These are phyloP conservation scores for Wasmannia auropunctata DNA, from an alignment of 1,140 invertebrate species.

Conservation along the genomic window DNA sequence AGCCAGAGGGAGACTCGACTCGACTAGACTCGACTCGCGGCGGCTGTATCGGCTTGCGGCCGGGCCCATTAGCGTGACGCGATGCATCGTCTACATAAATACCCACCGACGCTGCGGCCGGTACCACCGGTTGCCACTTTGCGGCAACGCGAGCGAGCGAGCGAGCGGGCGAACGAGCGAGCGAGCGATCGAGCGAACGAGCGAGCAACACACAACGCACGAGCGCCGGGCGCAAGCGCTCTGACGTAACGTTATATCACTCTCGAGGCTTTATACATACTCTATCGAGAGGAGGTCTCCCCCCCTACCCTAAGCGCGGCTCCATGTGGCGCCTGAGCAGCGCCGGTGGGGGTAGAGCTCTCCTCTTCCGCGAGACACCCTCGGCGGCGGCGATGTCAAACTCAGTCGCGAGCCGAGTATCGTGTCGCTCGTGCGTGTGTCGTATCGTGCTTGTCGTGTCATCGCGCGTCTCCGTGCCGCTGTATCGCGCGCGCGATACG, in stretches of 20 bases:
- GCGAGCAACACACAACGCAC: slow-evolving; percentile 8
- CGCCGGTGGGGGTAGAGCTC: slow-evolving; percentile 64
- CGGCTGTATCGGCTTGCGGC: slow-evolving; percentile 41
- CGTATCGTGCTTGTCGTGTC: not conserved
- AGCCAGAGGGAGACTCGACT: slow-evolving; percentile 18
- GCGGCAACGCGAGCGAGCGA: slow-evolving; percentile 55
- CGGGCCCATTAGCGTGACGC: slow-evolving; percentile 59
- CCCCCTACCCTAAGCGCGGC: slow-evolving; percentile 41
- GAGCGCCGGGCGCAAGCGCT: slow-evolving; percentile 49
- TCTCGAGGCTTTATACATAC: slow-evolving; percentile 61
- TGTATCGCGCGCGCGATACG: slow-evolving; percentile 16
- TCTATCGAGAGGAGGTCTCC: slow-evolving; percentile 37
- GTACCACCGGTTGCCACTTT: slow-evolving; percentile 78
- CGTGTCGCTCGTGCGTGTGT: slow-evolving; percentile 63
- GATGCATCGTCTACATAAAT: slow-evolving; percentile 75
- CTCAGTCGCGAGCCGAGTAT: slow-evolving; percentile 73
- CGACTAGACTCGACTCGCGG: not conserved
- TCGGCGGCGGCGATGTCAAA: slow-evolving; percentile 68
- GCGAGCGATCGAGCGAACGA: too few species aligned
- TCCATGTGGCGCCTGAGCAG: slow-evolving; percentile 60
- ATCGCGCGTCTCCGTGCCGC: not conserved
- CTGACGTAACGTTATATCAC: slow-evolving; percentile 59
- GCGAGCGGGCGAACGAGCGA: not conserved
- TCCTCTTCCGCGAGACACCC: slow-evolving; percentile 64
- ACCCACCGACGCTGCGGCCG: slow-evolving; percentile 57